Conservation (phyloP, 1,140 invertebrate species). For the Lepidurus arcticus region DNA sequence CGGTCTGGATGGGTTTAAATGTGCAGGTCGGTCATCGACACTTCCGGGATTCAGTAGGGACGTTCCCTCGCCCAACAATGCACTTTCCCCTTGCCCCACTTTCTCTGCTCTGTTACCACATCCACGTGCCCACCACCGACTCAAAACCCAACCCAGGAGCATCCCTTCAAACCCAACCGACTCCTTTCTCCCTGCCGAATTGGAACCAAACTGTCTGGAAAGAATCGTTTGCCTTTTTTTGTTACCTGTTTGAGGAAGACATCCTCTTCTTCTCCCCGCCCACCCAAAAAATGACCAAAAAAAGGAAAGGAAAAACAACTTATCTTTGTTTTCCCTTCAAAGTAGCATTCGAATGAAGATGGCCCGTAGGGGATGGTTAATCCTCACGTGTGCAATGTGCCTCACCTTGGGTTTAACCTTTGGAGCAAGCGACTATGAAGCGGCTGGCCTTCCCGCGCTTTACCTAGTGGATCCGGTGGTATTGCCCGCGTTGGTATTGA, state of each 20-base stretch:
- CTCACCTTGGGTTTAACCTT: not conserved
- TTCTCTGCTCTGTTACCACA: not conserved
- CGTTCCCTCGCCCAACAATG: not conserved
- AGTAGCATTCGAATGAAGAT: not conserved
- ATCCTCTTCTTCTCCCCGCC: too few species aligned
- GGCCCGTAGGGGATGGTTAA: not conserved
- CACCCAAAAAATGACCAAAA: too few species aligned
- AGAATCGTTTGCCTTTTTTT: too few species aligned
- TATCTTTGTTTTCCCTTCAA: too few species aligned
- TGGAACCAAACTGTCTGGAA: not conserved
- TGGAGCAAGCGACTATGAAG: not conserved
- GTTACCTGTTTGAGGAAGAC: too few species aligned
- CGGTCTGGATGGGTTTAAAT: not conserved
- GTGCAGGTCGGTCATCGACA: conserved; percentile 1
- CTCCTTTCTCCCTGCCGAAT: not conserved
- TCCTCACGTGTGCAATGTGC: not conserved
- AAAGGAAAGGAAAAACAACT: too few species aligned
- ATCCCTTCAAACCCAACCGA: too few species aligned
- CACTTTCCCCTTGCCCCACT: conserved; percentile 16
- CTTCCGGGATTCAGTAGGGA: not conserved
- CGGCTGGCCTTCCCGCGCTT: not conserved
- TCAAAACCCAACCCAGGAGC: not conserved
- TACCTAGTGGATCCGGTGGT: not conserved
- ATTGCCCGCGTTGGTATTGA: not conserved
- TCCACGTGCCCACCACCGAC: not conserved